Base-by-base conservation (phyloP, 2,113 vertebrate species). In the Erythrolamprus reginae region DNA sequence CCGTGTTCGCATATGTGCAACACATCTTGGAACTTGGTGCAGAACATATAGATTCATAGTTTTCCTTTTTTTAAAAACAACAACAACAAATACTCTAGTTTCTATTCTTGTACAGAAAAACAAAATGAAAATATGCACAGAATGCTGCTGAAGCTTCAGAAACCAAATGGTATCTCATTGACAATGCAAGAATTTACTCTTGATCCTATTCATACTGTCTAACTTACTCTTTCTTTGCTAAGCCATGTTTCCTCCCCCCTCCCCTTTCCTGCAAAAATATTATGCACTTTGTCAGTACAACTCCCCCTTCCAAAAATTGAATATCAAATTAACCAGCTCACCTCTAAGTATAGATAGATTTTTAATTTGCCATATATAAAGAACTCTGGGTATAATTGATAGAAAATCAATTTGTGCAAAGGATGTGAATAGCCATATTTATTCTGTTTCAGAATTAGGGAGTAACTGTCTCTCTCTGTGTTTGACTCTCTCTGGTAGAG, bases 121-220 rank as follows among this genome's bases (percentile, higher is more conserved):
- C 21, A 82, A 10, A 33, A 47, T 87, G 50, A 58, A 51, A 47
- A 61, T 84, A 91, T 90, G 82, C 82, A 91, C 33, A 84, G 89
- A 65, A 53, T 92, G 84, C 38, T 26, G 51, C 33, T 88, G 88
- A 82, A 86, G 86, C 42, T 52, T 4, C 10, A 88, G 87, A 94
- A 93, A 53, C 82, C 52, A 91, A 91, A 91, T 77, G 70, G 58
- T 84, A 42, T 85, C 47, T 65, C 55, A 51, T 10, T 50, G 61
- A 42, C 10, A 55, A 26, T 90, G n/a, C 26, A 86, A 90, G 61
- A 9, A 38, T 24, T 24, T 19, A 24, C 23, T 47, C 55, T 77
- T 86, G 33, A 21, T 15, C 24, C 33, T 28, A 56, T 52, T 12
- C 17, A 10, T 50, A 26, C 52, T 45, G 9, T 61, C 38, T 45